These are phyloP conservation scores for Pycnonotus jocosus DNA, from an alignment of 2,113 vertebrate species.

Conservation along the genomic window DNA sequence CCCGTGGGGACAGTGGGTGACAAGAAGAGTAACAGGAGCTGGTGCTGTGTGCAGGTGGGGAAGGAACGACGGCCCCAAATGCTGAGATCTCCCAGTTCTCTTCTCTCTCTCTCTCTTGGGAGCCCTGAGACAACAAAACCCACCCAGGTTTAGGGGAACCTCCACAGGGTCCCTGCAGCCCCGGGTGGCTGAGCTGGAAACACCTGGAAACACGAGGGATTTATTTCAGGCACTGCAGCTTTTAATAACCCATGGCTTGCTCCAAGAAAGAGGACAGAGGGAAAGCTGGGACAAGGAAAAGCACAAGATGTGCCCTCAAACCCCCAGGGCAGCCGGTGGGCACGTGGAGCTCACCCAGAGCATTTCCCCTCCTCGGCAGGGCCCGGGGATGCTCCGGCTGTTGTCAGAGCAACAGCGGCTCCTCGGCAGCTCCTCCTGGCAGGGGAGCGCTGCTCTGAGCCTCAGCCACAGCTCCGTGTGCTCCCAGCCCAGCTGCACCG, in stretches of 20 bases:
- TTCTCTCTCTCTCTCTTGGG: neutral
- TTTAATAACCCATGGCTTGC: neutral
- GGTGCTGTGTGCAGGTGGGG: neutral
- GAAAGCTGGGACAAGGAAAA: neutral
- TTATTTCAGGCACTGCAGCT: neutral
- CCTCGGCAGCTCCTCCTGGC: neutral
- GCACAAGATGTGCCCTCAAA: neutral
- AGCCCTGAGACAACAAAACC: neutral
- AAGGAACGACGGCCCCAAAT: neutral
- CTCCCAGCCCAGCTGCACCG: neutral
- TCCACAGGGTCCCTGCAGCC: neutral
- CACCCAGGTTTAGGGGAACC: neutral
- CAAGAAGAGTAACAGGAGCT: neutral
- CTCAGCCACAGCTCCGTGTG: neutral
- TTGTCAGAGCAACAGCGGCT: conserved; percentile 47
- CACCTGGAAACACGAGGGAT: neutral
- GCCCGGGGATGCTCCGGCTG: neutral
- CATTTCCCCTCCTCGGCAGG: neutral
- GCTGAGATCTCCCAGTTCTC: neutral
- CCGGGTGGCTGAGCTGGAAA: neutral
- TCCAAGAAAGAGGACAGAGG: neutral
- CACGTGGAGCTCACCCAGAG: neutral
- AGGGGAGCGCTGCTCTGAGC: neutral
- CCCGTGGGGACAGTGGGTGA: neutral
- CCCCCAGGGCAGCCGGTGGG: neutral